Evolutionary conservation across 2,113 vertebrate genomes (phyloP).

Genomic region (Planiliza haematocheilus): DNA sequence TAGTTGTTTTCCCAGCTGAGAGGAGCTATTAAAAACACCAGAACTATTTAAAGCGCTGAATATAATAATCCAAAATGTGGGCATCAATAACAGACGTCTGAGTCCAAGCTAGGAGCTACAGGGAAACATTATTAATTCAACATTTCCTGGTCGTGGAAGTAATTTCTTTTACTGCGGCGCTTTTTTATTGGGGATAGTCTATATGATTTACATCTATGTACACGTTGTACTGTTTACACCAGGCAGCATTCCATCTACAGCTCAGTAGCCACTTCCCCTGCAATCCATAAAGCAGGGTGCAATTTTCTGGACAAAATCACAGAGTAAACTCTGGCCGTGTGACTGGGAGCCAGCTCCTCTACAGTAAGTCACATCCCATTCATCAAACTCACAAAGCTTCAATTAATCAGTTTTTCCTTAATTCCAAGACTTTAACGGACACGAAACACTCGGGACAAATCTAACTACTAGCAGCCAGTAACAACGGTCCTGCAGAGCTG

Average conservation of each 20-base stretch:
- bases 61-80: accelerated
- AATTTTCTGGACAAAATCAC: constrained; percentile 57
- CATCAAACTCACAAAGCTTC: constrained; percentile 36
- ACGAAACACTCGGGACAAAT: constrained; percentile 28
- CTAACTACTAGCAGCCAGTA: constrained; percentile 33
- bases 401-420: constrained; percentile 36
- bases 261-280: constrained; percentile 44
- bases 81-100: neutral
- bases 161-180: neutral
- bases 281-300: constrained; percentile 28
- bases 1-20: neutral
- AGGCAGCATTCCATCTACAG: constrained; percentile 43
- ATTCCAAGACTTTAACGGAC: constrained; percentile 32
- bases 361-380: constrained; percentile 23
- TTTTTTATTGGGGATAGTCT: neutral
- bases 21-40: neutral
- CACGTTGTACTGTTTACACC: constrained; percentile 14
- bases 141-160: neutral
- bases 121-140: neutral
- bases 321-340: constrained; percentile 38
- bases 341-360: constrained; percentile 40
- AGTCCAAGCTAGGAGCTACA: neutral
- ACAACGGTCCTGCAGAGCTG: constrained; percentile 1
- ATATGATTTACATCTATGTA: constrained; percentile 14
- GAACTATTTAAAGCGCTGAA: neutral